Evolutionary conservation across 2,797 vertebrate species (phyloP), one percentile per base, ranked within the genome.

Genomic region (Sebastes steindachneri): DNA sequence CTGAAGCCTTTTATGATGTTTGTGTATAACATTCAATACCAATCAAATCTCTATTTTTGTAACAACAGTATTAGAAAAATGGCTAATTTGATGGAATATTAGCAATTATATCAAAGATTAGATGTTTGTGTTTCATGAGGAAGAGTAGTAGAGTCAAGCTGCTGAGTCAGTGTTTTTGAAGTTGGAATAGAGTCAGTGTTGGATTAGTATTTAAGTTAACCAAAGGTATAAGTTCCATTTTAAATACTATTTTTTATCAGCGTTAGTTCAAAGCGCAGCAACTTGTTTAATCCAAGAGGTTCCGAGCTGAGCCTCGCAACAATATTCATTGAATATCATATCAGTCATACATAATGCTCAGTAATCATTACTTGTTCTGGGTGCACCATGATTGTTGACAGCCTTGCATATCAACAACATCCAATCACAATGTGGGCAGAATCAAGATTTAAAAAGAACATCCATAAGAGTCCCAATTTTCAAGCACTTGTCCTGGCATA

Each of bases 11-110:
- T 51, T 41, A n/a, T 65, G 4, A 48, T 33, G 21, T 80, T 80
- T 80, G 25, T 17, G 2, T 60, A 10, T 64, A 69, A 73, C 60
- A 60, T 68, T 68, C 25, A 79, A 19, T 31, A 63, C 37, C 1
- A 31, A 21, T 86, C 53, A 74, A 75, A 86, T 82, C n/a, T 81
- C 6, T 86, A 75, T 83, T 82, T 85, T 85, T 89, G 15, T 86
- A 86, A 72, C 54, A 64, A 23, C 17, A 26, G 23, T 31, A 25
- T 63, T 64, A 63, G 23, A 71, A 70, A 70, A 62, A 58, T 26
- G 2, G 31, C 33, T 72, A 62, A 75, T 71, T 54, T 55, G 31
- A 57, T 60, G 55, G 31, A 69, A 55, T 72, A 58, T 80, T 74
- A 67, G 75, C 62, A 65, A 58, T 84, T 79, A 73, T 91, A 86